Percentiles rank a stretch among this genome's conserved stretches.
Conservation (phyloP, 1,140 invertebrate genomes). For the Cydia strobilella region DNA sequence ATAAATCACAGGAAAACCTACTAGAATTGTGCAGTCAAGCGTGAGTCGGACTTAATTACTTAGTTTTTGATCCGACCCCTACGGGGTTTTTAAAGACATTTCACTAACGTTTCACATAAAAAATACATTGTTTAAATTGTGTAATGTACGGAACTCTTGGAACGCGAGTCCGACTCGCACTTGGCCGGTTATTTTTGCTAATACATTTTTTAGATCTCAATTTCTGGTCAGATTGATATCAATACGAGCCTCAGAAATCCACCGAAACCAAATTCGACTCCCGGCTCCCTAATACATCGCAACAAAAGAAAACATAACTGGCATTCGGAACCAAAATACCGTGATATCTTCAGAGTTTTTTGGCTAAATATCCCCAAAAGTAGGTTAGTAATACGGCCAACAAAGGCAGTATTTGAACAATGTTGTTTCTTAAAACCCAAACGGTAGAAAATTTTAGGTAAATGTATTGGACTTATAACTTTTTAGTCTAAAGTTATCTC, state of each 20-base stretch:
- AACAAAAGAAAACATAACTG: constrained; percentile 73
- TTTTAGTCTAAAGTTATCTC: constrained; percentile 37
- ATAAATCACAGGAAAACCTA: too few species aligned
- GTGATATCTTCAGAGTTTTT: constrained; percentile 69
- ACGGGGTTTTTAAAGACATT: too few species aligned
- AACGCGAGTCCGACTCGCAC: too few species aligned
- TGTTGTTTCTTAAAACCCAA: constrained; percentile 31
- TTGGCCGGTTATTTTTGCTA: too few species aligned
- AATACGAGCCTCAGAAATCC: constrained; percentile 26
- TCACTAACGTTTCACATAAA: too few species aligned
- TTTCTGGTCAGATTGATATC: constrained; percentile 19
- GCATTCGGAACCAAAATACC: constrained; percentile 71
- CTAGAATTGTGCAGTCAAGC: too few species aligned
- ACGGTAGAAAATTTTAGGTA: neutral
- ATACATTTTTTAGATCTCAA: constrained; percentile 5
- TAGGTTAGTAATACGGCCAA: constrained; percentile 76
- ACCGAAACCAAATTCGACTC: constrained; percentile 32
- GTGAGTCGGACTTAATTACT: too few species aligned
- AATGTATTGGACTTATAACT: neutral
- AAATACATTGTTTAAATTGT: too few species aligned
- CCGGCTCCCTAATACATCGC: constrained; percentile 55
- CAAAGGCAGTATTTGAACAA: constrained; percentile 66
- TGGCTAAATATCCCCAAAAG: constrained; percentile 70
- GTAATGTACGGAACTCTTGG: too few species aligned
- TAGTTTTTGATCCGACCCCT: too few species aligned